Conservation (phyloP, 2,113 vertebrate genomes). For the Brienomyrus brachyistius region DNA sequence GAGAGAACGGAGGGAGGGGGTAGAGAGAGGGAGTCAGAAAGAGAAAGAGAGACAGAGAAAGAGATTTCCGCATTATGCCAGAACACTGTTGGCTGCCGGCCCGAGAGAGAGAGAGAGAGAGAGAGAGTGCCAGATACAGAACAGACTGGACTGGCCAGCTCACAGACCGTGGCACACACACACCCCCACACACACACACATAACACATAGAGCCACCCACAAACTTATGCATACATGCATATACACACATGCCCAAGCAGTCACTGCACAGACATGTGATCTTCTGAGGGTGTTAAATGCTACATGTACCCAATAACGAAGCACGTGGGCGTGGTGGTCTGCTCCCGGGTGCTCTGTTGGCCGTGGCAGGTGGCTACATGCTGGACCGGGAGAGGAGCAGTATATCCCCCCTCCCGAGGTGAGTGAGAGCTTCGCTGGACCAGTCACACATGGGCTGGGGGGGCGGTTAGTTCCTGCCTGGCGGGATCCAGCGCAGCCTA, state of each 20-base stretch:
- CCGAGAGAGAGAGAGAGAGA: slow-evolving; percentile 3
- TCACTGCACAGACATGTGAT: neutral
- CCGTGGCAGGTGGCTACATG: neutral
- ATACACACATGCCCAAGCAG: neutral
- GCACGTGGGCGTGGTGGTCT: too few species aligned
- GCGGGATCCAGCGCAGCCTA: neutral
- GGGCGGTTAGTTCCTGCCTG: neutral
- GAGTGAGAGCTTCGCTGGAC: neutral
- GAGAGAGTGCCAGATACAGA: slow-evolving; percentile 13
- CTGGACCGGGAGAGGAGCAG: neutral
- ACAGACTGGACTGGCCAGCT: neutral
- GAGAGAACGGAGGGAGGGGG: neutral
- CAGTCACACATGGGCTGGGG: neutral
- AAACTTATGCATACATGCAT: neutral
- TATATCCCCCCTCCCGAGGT: neutral
- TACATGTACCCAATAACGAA: neutral
- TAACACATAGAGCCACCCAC: slow-evolving; percentile 1
- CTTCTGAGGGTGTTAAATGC: neutral
- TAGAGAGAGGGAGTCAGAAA: slow-evolving; percentile 5
- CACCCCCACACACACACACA: slow-evolving; percentile 5
- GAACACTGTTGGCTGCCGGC: slow-evolving; percentile 14
- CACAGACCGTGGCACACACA: neutral
- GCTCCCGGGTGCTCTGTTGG: neutral
- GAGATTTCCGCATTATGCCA: slow-evolving; percentile 26
- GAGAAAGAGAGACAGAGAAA: slow-evolving; percentile 3